Conservation (phyloP, 2,888 invertebrate genomes). For the Drosophila demipolita region DNA sequence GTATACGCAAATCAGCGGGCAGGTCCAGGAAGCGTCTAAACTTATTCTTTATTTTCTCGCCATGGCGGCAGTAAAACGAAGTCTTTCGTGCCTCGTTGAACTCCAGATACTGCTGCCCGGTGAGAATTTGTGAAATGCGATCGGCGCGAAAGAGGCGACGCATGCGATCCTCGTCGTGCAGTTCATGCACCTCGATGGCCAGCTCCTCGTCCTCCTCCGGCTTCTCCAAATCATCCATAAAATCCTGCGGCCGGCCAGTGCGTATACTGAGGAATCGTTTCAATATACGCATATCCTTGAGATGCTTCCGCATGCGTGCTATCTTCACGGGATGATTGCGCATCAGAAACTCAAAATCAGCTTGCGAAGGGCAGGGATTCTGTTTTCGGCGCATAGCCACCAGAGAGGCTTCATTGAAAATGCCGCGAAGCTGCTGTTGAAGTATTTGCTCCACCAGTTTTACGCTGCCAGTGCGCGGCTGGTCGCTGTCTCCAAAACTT, state of each 20-base stretch:
- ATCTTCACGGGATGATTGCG: constrained; percentile 92
- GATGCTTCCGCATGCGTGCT: constrained; percentile 90
- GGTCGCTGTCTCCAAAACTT: constrained; percentile 95
- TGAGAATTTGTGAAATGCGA: constrained; percentile 87
- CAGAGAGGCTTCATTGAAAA: constrained; percentile 91
- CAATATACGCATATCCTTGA: constrained; percentile 87
- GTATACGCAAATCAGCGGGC: constrained; percentile 87
- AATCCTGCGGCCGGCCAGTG: constrained; percentile 81
- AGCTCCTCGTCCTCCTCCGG: constrained; percentile 87
- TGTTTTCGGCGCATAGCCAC: constrained; percentile 88
- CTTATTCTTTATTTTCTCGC: constrained; percentile 86
- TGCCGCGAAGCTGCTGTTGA: constrained; percentile 91
- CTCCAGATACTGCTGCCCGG: constrained; percentile 89
- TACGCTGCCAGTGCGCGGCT: constrained; percentile 93
- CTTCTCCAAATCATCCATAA: constrained; percentile 84
- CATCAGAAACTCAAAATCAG: constrained; percentile 93
- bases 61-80: constrained; percentile 88
- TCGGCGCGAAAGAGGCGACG: constrained; percentile 87
- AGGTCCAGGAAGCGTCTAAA: constrained; percentile 89
- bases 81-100: constrained; percentile 92
- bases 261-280: constrained; percentile 82
- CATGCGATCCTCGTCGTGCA: constrained; percentile 84
- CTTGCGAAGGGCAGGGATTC: constrained; percentile 86
- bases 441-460: constrained; percentile 93
- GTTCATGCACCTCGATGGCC: constrained; percentile 86